Evolutionary conservation across 2,797 vertebrate genomes (phyloP).

Genomic region (Sus cebifrons): DNA sequence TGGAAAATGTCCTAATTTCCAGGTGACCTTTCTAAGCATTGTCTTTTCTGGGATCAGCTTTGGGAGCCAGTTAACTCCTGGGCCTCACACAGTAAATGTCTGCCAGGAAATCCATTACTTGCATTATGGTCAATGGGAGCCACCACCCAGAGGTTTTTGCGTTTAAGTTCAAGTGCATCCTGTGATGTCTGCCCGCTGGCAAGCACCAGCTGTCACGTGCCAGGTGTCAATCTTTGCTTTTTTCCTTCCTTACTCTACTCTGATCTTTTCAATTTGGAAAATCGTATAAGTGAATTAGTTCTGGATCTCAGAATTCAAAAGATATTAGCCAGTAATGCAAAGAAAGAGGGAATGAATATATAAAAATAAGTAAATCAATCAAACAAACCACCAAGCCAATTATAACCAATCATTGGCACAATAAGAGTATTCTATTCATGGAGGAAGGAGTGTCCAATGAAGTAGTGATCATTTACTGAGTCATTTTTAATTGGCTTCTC

Average conservation of each 20-base stretch:
- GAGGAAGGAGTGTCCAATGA: background rate
- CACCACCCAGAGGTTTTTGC: constrained; percentile 45
- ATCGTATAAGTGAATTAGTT: constrained; percentile 69
- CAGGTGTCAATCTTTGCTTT: background rate
- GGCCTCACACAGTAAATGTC: background rate
- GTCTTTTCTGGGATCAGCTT: constrained; percentile 67
- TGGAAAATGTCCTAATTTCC: constrained; percentile 73
- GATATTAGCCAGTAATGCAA: background rate
- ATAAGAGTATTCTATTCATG: background rate
- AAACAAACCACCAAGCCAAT: background rate
- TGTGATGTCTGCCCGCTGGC: constrained; percentile 44
- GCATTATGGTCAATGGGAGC: constrained; percentile 17
- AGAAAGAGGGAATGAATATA: background rate
- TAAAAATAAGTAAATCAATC: background rate
- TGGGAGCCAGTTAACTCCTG: constrained; percentile 57
- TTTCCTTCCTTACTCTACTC: background rate
- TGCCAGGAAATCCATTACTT: constrained; percentile 75
- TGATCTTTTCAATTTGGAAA: constrained; percentile 67
- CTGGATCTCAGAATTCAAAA: constrained; percentile 56
- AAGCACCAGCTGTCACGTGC: constrained; percentile 65
- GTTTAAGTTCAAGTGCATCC: constrained; percentile 37
- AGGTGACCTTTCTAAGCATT: constrained; percentile 61
- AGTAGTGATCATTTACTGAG: background rate
- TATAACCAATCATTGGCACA: background rate
- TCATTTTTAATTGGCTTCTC: constrained; percentile 1